Base-by-base conservation (phyloP, 2,888 invertebrate genomes). In the Hypselothyrea guttata region DNA sequence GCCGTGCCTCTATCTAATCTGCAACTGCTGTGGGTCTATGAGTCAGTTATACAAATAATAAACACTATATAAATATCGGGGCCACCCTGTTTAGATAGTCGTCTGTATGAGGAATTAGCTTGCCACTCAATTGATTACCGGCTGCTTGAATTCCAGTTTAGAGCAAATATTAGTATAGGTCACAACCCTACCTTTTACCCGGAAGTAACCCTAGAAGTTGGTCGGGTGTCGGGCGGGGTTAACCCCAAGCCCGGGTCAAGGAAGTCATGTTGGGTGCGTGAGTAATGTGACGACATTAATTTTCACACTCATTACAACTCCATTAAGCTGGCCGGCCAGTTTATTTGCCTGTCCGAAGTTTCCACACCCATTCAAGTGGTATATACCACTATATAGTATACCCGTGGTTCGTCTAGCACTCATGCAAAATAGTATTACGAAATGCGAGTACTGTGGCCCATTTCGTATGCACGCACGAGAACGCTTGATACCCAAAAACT, bases 231-330 rank as follows among this genome's bases (percentile, higher is more conserved):
- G 18, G 42, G 40, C 16, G 7, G 52, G 27, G 16, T 27, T 15
- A 12, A 8, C 12, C 18, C 38, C 40, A 16, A 28, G n/a, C 22
- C 1, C 35, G 13, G 8, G 31, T 16, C 11, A 27, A 2, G 30
- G 49, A 48, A 28, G 55, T 65, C 66, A 54, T 27, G 18, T 52
- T 65, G 74, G 68, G 71, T 82, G 81, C 86, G 81, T 82, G 81
- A 82, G 86, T 81, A 85, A 82, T 82, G 86, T 82, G 81, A 86
- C 81, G 84, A 84, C 81, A 82, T 82, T 79, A 85, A 84, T 82
- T 82, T 82, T 82, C 84, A 82, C 81, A 84, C 86, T 82, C 86
- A 82, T 82, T 82, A 82, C 81, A 82, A 82, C 81, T 86, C 84
- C 76, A 82, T 82, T 82, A 86, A 64, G 74, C 58, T 47, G 41